Percentiles rank a stretch among this genome's conserved stretches.
These are phyloP conservation scores for Mesorhabditis spiculigera DNA, from an alignment of 2,888 invertebrate species.

Conservation along the genomic window DNA sequence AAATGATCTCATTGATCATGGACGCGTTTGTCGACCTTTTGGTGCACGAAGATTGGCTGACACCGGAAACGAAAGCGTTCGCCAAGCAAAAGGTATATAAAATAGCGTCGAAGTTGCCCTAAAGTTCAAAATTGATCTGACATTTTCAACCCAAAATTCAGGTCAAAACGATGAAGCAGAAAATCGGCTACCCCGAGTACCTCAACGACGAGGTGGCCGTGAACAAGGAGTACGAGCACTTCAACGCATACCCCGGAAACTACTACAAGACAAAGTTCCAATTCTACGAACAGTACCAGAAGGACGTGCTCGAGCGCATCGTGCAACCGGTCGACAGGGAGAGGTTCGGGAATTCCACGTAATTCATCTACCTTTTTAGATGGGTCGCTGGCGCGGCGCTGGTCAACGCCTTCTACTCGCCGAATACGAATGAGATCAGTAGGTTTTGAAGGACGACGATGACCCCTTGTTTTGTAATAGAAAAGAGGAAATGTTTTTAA, in stretches of 20 bases:
- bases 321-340: conserved; percentile 52
- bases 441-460: conserved; percentile 43
- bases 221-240: conserved; percentile 48
- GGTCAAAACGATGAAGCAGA: conserved; percentile 80
- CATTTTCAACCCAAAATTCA: conserved; percentile 30
- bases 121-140: neutral
- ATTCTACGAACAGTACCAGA: conserved; percentile 56
- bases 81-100: conserved; percentile 75
- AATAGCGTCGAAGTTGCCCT: neutral
- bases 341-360: conserved; percentile 22
- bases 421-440: conserved; percentile 88
- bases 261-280: conserved; percentile 58
- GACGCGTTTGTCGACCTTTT: conserved; percentile 82
- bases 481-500: neutral
- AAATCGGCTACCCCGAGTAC: conserved; percentile 85
- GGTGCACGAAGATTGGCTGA: conserved; percentile 84
- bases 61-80: conserved; percentile 77
- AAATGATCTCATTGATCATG: conserved; percentile 82
- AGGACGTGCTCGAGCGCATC: conserved; percentile 54
- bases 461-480: neutral
- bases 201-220: conserved; percentile 62
- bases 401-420: conserved; percentile 88
- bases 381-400: conserved; percentile 84
- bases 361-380: conserved; percentile 37
- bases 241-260: conserved; percentile 41